Conservation (phyloP, 2,888 invertebrate species). For the Xylophagus ater region DNA sequence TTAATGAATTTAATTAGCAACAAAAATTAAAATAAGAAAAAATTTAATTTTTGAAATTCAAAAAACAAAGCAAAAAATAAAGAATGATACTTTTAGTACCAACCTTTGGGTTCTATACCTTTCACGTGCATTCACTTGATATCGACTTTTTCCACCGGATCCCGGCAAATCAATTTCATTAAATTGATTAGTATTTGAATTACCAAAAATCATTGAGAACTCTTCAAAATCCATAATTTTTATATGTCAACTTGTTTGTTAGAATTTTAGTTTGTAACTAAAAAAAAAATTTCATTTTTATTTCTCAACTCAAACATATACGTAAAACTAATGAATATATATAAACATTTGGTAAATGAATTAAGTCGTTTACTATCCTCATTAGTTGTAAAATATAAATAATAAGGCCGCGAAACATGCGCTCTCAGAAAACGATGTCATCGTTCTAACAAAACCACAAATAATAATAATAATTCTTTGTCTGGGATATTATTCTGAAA, state of each 20-base stretch:
- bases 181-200: constrained; percentile 21
- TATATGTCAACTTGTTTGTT: not conserved
- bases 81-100: too few species aligned
- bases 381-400: too few species aligned
- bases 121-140: constrained; percentile 73
- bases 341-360: constrained; percentile 33
- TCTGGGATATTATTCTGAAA: too few species aligned
- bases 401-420: too few species aligned
- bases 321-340: too few species aligned
- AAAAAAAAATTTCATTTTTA: too few species aligned
- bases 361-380: constrained; percentile 38
- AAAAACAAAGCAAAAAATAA: not conserved
- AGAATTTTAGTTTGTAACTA: not conserved
- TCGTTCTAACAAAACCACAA: too few species aligned
- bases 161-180: constrained; percentile 30
- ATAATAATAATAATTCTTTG: too few species aligned
- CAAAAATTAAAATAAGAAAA: not conserved
- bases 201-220: constrained; percentile 9
- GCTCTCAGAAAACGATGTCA: too few species aligned
- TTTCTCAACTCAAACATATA: too few species aligned
- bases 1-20: not conserved
- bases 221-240: constrained; percentile 11
- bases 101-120: constrained; percentile 74
- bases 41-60: not conserved
- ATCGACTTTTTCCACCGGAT: constrained; percentile 48